Percentiles rank a stretch among this genome's conserved stretches.
Conservation (phyloP, 2,113 vertebrate genomes). For the Bujurquina vittata region DNA sequence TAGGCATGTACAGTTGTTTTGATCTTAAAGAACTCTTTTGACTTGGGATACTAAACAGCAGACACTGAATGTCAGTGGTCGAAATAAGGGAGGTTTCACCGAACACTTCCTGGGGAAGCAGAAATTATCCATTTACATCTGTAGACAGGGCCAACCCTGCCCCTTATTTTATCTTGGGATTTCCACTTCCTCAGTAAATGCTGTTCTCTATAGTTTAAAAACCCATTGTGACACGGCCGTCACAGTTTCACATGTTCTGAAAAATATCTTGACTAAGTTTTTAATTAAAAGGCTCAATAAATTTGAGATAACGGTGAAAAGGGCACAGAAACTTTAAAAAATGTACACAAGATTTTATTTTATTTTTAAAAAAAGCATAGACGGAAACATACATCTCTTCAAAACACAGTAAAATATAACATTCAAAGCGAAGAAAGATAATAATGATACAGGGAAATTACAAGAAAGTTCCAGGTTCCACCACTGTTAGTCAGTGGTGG, state of each 20-base stretch:
- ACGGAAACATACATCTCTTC: neutral
- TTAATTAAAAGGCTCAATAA: too few species aligned
- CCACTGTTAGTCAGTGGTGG: neutral
- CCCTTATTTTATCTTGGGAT: neutral
- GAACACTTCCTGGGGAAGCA: neutral
- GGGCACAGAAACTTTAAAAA: neutral
- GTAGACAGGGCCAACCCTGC: neutral
- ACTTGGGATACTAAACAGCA: neutral
- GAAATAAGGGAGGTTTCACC: neutral
- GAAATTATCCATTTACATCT: neutral
- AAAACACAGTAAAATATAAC: neutral
- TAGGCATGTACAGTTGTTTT: neutral
- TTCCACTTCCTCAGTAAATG: slow-evolving; percentile 6
- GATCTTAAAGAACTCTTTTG: neutral
- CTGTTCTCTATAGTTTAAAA: neutral
- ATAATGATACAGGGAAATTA: neutral
- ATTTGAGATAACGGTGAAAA: neutral
- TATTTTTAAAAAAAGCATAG: neutral
- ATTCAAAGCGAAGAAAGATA: neutral
- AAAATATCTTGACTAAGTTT: too few species aligned
- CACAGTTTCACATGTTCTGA: too few species aligned
- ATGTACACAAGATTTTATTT: neutral
- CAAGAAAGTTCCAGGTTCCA: too few species aligned
- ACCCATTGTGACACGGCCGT: too few species aligned
- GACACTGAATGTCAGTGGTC: neutral